These are phyloP conservation scores for Lophius piscatorius DNA, from an alignment of 2,113 vertebrate species.

Conservation along the genomic window DNA sequence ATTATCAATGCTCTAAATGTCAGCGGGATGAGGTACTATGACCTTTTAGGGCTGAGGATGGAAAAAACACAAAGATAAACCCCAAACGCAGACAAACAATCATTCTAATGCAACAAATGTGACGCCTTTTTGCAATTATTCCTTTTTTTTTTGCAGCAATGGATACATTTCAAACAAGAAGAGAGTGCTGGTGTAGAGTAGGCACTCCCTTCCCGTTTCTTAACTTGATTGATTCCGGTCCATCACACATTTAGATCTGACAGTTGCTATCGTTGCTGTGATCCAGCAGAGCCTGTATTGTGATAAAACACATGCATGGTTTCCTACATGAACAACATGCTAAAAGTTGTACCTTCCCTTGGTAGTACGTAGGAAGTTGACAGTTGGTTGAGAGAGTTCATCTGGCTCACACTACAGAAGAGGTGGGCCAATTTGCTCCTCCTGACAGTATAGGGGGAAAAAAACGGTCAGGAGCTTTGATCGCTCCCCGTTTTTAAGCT, in stretches of 20 bases:
- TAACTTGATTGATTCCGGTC: conserved; percentile 2
- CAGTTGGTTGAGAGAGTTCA: too few species aligned
- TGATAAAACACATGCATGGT: too few species aligned
- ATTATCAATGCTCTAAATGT: conserved; percentile 83
- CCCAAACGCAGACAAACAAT: conserved; percentile 71
- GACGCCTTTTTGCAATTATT: conserved; percentile 44
- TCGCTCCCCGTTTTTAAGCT: too few species aligned
- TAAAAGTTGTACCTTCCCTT: too few species aligned
- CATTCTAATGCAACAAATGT: conserved; percentile 64
- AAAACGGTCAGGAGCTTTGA: too few species aligned
- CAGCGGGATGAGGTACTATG: conserved; percentile 76
- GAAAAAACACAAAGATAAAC: conserved; percentile 67
- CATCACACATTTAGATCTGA: not conserved
- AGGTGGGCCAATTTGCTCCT: too few species aligned
- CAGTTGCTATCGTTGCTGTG: not conserved
- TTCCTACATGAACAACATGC: too few species aligned
- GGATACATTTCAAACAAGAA: conserved; percentile 14
- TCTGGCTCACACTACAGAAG: too few species aligned
- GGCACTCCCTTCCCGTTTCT: not conserved
- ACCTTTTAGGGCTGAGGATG: conserved; percentile 68
- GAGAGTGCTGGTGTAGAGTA: conserved; percentile 9
- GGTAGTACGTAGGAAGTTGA: too few species aligned
- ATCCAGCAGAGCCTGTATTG: not conserved
- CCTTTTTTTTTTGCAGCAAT: conserved; percentile 38
- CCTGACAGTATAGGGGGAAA: too few species aligned